These are phyloP conservation scores for Tamandua tetradactyla DNA, from an alignment of 2,797 vertebrate genomes.

Conservation along the genomic window DNA sequence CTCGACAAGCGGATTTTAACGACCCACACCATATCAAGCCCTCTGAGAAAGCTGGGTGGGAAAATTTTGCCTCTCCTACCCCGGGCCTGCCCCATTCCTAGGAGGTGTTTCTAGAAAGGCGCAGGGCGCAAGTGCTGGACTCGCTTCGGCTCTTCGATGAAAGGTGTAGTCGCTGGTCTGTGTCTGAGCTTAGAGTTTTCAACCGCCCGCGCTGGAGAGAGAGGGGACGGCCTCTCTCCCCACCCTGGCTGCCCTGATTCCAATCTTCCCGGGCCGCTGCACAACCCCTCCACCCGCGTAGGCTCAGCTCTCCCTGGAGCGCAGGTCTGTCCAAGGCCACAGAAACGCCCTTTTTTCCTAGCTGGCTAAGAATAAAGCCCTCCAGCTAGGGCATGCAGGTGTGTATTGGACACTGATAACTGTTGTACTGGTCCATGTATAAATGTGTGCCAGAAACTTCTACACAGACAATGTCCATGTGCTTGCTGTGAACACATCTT, in stretches of 20 bases:
- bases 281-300: neutral
- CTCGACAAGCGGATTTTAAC: neutral
- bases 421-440: neutral
- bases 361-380: neutral
- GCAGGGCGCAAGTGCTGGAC: too few relatives aligned
- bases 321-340: neutral
- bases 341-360: neutral
- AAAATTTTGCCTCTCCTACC: neutral
- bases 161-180: neutral
- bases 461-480: neutral
- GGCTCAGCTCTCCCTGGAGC: neutral
- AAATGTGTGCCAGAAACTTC: neutral
- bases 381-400: neutral
- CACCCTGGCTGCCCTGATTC: neutral
- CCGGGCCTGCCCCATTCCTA: neutral
- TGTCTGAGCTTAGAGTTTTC: neutral
- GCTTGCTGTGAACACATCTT: neutral
- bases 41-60: neutral
- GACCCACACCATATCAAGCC: neutral
- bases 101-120: neutral
- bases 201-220: neutral
- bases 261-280: neutral
- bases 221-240: too few relatives aligned
- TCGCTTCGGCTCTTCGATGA: neutral
- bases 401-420: neutral